Conservation (phyloP, 2,113 vertebrate species). For the Lepisosteus oculatus region DNA sequence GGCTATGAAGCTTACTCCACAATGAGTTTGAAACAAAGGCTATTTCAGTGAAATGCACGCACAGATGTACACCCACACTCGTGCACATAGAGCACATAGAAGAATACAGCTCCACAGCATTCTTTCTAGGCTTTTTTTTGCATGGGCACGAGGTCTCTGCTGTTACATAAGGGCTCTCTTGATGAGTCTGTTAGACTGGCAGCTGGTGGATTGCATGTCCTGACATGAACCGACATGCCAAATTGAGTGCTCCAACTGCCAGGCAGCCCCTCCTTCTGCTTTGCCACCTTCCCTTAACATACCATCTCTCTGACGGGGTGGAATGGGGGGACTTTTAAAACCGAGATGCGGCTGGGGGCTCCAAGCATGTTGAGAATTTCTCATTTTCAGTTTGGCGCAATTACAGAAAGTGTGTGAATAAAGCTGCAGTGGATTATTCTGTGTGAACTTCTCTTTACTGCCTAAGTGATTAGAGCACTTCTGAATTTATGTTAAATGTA, state of each 20-base stretch:
- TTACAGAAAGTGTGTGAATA: not conserved
- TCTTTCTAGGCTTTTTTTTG: no score
- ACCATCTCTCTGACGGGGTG: not conserved
- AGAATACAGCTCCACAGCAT: not conserved
- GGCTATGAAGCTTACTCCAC: conserved; percentile 31
- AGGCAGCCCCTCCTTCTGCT: not conserved
- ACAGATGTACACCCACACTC: not conserved
- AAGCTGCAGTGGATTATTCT: not conserved
- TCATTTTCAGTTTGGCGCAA: not conserved
- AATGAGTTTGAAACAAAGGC: conserved; percentile 33
- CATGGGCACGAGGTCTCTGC: conserved; percentile 25
- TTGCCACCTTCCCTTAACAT: conserved; percentile 19
- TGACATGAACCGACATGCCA: conserved; percentile 51
- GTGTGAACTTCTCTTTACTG: not conserved
- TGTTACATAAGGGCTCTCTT: conserved; percentile 55
- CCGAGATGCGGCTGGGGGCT: not conserved
- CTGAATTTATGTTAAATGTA: conserved; percentile 2
- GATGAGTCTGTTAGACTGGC: conserved; percentile 37
- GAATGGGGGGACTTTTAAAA: not conserved
- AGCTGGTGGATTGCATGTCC: conserved; percentile 60
- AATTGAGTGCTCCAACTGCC: conserved; percentile 47
- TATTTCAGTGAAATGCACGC: conserved; percentile 22
- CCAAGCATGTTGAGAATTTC: not conserved
- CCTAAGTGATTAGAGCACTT: not conserved
- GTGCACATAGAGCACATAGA: not conserved